These are phyloP conservation scores for Epistrophella euchroma DNA, from an alignment of 2,888 invertebrate genomes.

Conservation along the genomic window DNA sequence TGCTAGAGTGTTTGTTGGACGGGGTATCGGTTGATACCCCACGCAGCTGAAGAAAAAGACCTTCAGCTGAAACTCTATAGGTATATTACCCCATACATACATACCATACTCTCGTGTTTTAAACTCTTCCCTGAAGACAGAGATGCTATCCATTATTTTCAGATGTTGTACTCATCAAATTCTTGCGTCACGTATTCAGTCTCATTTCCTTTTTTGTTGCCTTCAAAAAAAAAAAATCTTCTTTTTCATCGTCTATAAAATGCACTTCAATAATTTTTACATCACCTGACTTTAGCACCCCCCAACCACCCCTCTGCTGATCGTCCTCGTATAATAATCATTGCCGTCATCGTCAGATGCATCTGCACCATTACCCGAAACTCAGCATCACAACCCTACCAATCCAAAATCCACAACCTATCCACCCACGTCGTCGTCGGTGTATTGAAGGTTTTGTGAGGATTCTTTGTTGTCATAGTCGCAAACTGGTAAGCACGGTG, in stretches of 20 bases:
- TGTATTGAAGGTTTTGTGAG: background rate
- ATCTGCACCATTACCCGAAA: constrained; percentile 9
- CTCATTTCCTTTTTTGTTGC: constrained; percentile 37
- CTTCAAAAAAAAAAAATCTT: constrained; percentile 6
- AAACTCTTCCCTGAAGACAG: constrained; percentile 3
- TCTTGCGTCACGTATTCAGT: constrained; percentile 58
- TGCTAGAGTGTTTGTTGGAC: background rate
- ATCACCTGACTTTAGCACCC: constrained; percentile 34
- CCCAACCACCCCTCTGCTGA: background rate
- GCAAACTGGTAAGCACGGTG: background rate
- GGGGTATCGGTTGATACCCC: background rate
- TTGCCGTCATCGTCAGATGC: constrained; percentile 44
- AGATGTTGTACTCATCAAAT: constrained; percentile 55
- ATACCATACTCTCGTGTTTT: constrained; percentile 15
- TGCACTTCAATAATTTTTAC: constrained; percentile 62
- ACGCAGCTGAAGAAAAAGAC: background rate
- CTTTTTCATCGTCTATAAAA: constrained; percentile 48
- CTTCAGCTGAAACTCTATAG: background rate
- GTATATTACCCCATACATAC: background rate
- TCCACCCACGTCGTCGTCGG: background rate
- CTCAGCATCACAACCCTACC: background rate
- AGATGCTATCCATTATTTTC: constrained; percentile 54
- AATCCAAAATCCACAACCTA: background rate
- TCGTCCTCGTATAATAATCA: constrained; percentile 35
- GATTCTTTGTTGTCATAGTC: constrained; percentile 2